These are phyloP conservation scores for Synanthedon myopaeformis DNA, from an alignment of 2,888 invertebrate genomes.

Conservation along the genomic window DNA sequence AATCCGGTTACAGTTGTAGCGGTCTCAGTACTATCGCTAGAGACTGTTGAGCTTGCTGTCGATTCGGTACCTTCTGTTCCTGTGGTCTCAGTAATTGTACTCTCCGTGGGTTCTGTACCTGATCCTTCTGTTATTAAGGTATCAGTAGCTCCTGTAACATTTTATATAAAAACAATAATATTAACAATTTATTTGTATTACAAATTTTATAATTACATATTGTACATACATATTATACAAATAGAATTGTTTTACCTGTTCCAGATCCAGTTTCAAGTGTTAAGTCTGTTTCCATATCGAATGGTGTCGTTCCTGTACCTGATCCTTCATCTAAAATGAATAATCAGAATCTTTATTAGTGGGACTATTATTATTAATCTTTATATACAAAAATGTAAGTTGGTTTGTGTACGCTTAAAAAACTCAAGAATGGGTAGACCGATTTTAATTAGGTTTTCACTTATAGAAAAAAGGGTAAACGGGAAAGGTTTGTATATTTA, in stretches of 20 bases:
- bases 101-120: constrained; percentile 7
- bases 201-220: not conserved
- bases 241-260: constrained; percentile 12
- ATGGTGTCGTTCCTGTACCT: constrained; percentile 6
- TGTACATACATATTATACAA: not conserved
- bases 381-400: no score
- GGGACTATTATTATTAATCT: no score
- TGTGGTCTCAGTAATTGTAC: constrained; percentile 6
- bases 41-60: constrained; percentile 1
- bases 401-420: no score
- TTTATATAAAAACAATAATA: no score
- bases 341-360: not conserved
- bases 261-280: constrained; percentile 20
- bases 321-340: constrained; percentile 5
- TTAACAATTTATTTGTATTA: not conserved
- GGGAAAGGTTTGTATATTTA: no score
- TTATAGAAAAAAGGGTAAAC: no score
- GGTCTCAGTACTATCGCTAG: constrained; percentile 7
- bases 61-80: constrained; percentile 8
- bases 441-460: no score
- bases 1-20: constrained; percentile 8
- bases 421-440: no score
- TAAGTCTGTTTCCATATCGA: constrained; percentile 18
- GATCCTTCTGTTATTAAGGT: constrained; percentile 5
- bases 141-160: constrained; percentile 3